These are phyloP conservation scores for Mactromeris polynyma DNA, from an alignment of 2,888 invertebrate genomes.

Conservation along the genomic window DNA sequence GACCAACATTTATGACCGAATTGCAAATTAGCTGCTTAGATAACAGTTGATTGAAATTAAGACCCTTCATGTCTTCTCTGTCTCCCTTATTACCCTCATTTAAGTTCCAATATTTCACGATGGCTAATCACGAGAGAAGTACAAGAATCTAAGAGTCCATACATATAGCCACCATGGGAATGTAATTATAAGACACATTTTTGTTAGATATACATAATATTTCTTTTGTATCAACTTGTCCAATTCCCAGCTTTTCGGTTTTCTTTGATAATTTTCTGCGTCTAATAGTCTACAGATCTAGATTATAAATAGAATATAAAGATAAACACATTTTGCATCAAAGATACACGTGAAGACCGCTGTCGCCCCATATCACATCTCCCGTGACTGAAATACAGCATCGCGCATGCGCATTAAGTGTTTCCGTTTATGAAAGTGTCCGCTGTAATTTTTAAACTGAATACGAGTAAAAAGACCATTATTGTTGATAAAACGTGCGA, in stretches of 20 bases:
- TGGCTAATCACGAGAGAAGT: background rate
- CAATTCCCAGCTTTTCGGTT: background rate
- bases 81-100: background rate
- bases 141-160: background rate
- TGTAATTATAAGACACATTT: background rate
- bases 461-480: no score
- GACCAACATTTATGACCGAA: no score
- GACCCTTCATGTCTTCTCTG: background rate
- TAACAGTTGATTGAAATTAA: background rate
- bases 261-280: background rate
- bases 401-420: background rate
- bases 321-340: conserved; percentile 9
- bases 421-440: background rate
- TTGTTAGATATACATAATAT: background rate
- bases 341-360: background rate
- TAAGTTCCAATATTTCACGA: background rate
- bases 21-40: background rate
- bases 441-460: background rate
- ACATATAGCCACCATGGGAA: background rate
- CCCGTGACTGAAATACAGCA: background rate
- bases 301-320: conserved; percentile 19
- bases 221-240: background rate
- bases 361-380: conserved; percentile 5
- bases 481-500: no score
- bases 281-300: background rate